phyloP scores from a whole-genome alignment of 2,888 invertebrate species.

The Nezara viridula region DNA sequence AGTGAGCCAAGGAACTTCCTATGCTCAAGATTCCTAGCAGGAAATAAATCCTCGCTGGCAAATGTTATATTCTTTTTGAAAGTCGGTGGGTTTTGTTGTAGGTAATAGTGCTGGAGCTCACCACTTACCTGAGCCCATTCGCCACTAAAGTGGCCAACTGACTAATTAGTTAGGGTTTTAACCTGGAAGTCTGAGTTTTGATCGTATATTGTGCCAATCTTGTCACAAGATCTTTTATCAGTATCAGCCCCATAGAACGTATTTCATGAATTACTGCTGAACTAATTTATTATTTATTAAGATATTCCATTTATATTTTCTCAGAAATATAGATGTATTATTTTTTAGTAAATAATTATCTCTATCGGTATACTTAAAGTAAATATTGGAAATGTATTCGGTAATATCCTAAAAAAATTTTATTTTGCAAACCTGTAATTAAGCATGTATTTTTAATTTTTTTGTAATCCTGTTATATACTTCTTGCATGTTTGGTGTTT shows the following conservation, averaged over 20 bases:
- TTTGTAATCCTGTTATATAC: background rate
- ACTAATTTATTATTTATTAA: background rate
- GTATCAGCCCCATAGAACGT: background rate
- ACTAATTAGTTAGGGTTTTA: background rate
- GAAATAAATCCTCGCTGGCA: background rate
- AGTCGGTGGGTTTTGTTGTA: background rate
- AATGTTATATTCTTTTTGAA: background rate
- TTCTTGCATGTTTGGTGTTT: background rate
- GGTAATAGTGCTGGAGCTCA: background rate
- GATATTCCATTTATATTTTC: background rate
- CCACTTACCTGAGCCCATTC: background rate
- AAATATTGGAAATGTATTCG: background rate
- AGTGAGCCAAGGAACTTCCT: too few relatives aligned
- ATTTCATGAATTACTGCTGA: background rate
- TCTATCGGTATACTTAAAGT: background rate
- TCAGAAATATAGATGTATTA: background rate
- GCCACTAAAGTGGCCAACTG: background rate
- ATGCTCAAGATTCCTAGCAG: too few relatives aligned
- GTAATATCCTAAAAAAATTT: background rate
- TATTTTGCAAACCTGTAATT: background rate
- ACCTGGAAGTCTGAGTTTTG: background rate
- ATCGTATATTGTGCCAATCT: too few relatives aligned
- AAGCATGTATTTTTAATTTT: background rate
- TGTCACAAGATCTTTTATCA: background rate
- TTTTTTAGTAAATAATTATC: background rate